phyloP scores from a whole-genome alignment of 2,113 vertebrate genomes.

The Mormyrus iriodes region DNA sequence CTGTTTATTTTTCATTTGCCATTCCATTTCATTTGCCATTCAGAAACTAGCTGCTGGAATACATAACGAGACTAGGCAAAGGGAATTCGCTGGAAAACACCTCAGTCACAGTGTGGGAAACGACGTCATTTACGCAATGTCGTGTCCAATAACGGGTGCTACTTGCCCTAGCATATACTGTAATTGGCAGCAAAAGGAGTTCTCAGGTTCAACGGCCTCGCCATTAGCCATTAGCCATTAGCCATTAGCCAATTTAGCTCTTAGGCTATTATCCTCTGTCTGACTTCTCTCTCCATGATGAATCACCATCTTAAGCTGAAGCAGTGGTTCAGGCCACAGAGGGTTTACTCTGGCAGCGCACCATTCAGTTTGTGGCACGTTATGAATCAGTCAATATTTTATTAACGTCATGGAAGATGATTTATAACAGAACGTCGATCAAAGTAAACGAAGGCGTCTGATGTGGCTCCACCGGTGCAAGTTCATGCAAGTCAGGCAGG shows the following conservation, averaged over 20 bases:
- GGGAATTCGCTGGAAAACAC: not conserved
- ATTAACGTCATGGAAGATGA: not conserved
- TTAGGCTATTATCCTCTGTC: slow-evolving; percentile 32
- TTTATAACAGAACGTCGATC: not conserved
- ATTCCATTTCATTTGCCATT: too few relatives aligned
- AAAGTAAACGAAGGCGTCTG: not conserved
- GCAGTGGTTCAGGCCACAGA: slow-evolving; percentile 30
- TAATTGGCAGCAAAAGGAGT: not conserved
- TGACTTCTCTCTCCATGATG: slow-evolving; percentile 33
- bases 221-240: slow-evolving; percentile 26
- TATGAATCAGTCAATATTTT: not conserved
- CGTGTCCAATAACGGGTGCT: not conserved
- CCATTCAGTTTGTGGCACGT: not conserved
- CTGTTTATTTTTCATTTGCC: not conserved
- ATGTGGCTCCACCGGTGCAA: not conserved
- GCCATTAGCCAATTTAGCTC: slow-evolving; percentile 8
- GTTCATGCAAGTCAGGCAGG: not conserved
- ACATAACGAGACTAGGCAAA: not conserved
- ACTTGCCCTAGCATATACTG: not conserved
- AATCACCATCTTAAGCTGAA: slow-evolving; percentile 45
- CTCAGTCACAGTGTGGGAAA: not conserved
- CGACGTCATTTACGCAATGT: not conserved
- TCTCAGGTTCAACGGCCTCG: not conserved
- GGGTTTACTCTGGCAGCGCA: slow-evolving; percentile 44
- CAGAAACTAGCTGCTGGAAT: not conserved